phyloP scores from a whole-genome alignment of 1,140 invertebrate genomes.

The Pemphigus obesinymphae region DNA sequence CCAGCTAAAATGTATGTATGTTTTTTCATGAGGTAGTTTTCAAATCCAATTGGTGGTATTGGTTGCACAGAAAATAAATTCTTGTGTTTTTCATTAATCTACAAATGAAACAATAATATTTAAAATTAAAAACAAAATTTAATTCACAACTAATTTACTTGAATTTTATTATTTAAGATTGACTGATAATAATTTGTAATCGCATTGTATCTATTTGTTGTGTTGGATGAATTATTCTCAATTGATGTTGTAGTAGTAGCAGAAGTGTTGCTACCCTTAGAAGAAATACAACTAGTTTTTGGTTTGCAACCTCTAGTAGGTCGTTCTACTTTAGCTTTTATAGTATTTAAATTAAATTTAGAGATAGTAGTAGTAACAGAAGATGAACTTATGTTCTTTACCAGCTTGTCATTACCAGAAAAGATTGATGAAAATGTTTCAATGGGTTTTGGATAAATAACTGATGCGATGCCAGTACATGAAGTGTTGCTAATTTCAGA shows the following conservation, averaged over 20 bases:
- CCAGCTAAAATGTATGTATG: conserved; percentile 85
- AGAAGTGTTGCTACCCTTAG: conserved; percentile 51
- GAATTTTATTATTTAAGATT: conserved; percentile 85
- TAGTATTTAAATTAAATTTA: too few relatives aligned
- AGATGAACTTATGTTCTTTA: too few relatives aligned
- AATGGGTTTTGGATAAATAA: too few relatives aligned
- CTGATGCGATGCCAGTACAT: too few relatives aligned
- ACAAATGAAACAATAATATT: background rate
- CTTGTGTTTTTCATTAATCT: conserved; percentile 79
- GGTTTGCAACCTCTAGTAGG: conserved; percentile 88
- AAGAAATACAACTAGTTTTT: conserved; percentile 64
- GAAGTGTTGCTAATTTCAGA: too few relatives aligned
- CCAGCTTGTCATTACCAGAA: too few relatives aligned
- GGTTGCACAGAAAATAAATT: conserved; percentile 82
- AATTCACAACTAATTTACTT: conserved; percentile 56
- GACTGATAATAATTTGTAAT: conserved; percentile 87
- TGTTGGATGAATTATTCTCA: conserved; percentile 43
- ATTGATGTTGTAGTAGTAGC: conserved; percentile 42
- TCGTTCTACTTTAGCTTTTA: too few relatives aligned
- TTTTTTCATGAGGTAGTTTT: conserved; percentile 91
- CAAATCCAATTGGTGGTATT: conserved; percentile 90
- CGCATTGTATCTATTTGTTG: conserved; percentile 55
- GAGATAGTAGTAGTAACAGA: too few relatives aligned
- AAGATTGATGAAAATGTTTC: too few relatives aligned
- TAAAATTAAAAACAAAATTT: background rate